Evolutionary conservation across 1,140 invertebrate species (phyloP).

Genomic region (Diuraphis noxia): DNA sequence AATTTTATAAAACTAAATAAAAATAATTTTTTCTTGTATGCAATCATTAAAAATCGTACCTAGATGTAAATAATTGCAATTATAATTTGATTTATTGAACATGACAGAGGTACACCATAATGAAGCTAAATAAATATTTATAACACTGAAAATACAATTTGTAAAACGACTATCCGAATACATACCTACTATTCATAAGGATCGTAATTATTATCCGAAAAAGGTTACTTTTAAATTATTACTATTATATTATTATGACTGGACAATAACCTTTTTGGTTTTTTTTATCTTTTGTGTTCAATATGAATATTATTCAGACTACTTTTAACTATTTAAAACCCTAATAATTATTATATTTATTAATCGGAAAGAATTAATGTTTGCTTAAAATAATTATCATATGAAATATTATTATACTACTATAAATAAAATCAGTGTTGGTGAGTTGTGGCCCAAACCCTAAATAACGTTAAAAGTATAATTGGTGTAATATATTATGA

Average conservation of each 20-base stretch:
- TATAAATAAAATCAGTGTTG: too few relatives aligned
- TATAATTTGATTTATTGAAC: background rate
- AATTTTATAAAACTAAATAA: background rate
- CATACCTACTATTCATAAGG: background rate
- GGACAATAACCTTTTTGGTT: background rate
- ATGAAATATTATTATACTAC: background rate
- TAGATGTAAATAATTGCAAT: background rate
- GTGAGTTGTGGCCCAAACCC: too few relatives aligned
- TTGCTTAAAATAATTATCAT: background rate
- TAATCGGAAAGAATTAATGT: background rate
- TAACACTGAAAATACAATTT: background rate
- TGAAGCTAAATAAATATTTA: background rate
- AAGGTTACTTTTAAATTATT: constrained; percentile 24
- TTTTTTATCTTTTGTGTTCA: background rate
- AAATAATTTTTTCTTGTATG: background rate
- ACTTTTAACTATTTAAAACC: background rate
- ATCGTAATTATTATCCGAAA: background rate
- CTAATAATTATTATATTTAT: background rate
- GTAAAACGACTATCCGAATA: background rate
- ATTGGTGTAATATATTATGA: too few relatives aligned
- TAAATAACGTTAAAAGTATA: too few relatives aligned
- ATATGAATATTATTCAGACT: background rate
- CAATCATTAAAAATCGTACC: background rate
- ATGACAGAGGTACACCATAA: background rate
- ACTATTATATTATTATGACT: background rate